A percentile compares a stretch with the other conserved stretches of the same genome.
Conservation (phyloP, 1,140 invertebrate genomes). For the Rhynchophorus ferrugineus region DNA sequence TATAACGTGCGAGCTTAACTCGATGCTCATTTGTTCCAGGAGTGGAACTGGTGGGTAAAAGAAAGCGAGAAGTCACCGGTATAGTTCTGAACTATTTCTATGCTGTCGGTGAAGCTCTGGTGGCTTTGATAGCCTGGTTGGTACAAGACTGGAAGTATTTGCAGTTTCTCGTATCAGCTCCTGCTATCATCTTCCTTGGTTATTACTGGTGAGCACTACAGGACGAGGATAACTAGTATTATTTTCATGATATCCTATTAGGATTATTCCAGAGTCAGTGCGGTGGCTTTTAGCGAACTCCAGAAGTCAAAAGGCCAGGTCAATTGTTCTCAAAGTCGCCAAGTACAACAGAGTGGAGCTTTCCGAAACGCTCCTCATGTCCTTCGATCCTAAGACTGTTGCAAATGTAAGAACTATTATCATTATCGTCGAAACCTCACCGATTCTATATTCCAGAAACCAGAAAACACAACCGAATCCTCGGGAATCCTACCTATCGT, state of each 20-base stretch:
- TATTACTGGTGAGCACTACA: conserved; percentile 47
- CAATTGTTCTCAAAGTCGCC: conserved; percentile 48
- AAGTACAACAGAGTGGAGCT: conserved; percentile 46
- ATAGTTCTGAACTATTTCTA: conserved; percentile 59
- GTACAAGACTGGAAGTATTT: conserved; percentile 53
- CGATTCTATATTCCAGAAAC: too few species aligned
- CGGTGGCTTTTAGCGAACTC: conserved; percentile 53
- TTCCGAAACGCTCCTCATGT: conserved; percentile 41
- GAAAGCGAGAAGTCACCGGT: conserved; percentile 55
- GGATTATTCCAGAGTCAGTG: conserved; percentile 56
- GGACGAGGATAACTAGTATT: too few species aligned
- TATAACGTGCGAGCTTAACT: neutral
- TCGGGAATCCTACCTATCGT: conserved; percentile 8
- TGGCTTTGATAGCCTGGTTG: conserved; percentile 52
- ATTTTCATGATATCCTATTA: conserved; percentile 19
- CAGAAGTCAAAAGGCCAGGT: conserved; percentile 43
- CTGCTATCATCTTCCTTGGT: conserved; percentile 47
- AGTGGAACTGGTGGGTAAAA: conserved; percentile 57
- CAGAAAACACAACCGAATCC: neutral
- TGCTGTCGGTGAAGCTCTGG: conserved; percentile 53
- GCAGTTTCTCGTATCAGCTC: conserved; percentile 49
- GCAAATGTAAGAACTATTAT: neutral
- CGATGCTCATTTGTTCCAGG: conserved; percentile 37
- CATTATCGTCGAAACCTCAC: too few species aligned
- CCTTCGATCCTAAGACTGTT: conserved; percentile 31